Evolutionary conservation across 2,888 invertebrate species (phyloP), one percentile per base, ranked within the genome.

Genomic region (Drosophila incognita): DNA sequence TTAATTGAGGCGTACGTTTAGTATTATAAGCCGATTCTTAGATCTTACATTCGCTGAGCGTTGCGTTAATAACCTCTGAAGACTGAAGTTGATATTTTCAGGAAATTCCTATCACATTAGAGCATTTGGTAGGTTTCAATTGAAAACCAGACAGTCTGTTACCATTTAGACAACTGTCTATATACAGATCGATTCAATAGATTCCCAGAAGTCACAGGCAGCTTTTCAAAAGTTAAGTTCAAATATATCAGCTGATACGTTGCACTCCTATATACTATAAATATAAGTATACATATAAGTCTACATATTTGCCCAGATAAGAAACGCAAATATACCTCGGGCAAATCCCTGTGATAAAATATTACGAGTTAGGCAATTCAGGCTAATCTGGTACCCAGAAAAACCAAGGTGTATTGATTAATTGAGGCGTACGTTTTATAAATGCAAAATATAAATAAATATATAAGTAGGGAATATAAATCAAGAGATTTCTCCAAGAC

Each of bases 341-440:
- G 18, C 53, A 61, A 76, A 79, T 66, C 81, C 48, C 49, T 15
- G 40, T 27, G 52, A 68, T 80, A 31, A 76, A 80, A 72, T 80
- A 72, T 79, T 79, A 8, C 21, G 15, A 42, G 42, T 61, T 40
- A 7, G n/a, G 13, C n/a, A 27, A 35, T 11, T 27, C 4, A n/a
- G 13, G 6, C 10, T n/a, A 40, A 35, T 24, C 21, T 7, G 10
- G 38, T 11, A 6, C 18, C 18, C 27, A 15, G 36, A 24, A 36
- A 46, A 8, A 15, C 4, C 15, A 24, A 15, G 46, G 24, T 15
- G 4, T 46, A 15, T 15, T 46, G 46, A 46, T 46, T 46, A 24
- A 46, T 15, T 15, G 15, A 24, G 24, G 46, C 24, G 8, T 24
- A 15, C 24, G 24, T 46, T 24, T 8, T 24, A 15, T 4, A 33